Evolutionary conservation across 2,797 vertebrate genomes (phyloP).

Genomic region (Poliocrania exsul): DNA sequence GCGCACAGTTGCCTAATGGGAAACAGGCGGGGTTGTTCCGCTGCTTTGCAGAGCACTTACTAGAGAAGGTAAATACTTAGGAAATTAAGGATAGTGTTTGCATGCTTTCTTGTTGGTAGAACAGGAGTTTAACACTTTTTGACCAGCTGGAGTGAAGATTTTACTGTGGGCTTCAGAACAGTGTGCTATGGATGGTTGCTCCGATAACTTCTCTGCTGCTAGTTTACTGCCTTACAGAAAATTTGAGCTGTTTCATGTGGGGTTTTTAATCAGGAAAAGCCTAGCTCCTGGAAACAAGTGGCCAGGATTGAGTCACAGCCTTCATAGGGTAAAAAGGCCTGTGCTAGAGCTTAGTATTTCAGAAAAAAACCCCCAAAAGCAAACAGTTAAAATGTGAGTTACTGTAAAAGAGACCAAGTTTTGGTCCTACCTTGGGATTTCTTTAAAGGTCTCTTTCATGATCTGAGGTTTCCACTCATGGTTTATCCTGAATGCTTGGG

Average conservation of each 20-base stretch:
- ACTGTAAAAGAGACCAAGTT: not conserved
- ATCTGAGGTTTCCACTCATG: not conserved
- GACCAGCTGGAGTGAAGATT: not conserved
- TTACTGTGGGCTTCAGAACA: not conserved
- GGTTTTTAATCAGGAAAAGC: not conserved
- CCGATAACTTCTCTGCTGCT: rapidly evolving
- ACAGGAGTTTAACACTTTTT: not conserved
- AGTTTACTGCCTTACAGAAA: rapidly evolving
- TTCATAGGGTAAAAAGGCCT: not conserved
- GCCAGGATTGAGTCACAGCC: not conserved
- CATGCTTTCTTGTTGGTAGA: not conserved
- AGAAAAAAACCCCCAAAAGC: not conserved
- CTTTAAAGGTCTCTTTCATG: slow-evolving; percentile 44
- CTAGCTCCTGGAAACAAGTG: not conserved
- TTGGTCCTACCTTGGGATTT: not conserved
- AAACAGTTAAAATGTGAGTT: not conserved
- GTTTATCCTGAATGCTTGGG: slow-evolving; percentile 36
- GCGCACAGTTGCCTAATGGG: not conserved
- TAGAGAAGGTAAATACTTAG: not conserved
- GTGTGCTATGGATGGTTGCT: not conserved
- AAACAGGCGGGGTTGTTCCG: not conserved
- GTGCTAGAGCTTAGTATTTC: not conserved
- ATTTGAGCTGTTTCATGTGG: rapidly evolving
- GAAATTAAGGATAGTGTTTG: not conserved
- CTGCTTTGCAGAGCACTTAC: not conserved